Percentiles rank a stretch among this genome's conserved stretches.
These are phyloP conservation scores for Onychostruthus taczanowskii DNA, from an alignment of 2,113 vertebrate species.

Conservation along the genomic window DNA sequence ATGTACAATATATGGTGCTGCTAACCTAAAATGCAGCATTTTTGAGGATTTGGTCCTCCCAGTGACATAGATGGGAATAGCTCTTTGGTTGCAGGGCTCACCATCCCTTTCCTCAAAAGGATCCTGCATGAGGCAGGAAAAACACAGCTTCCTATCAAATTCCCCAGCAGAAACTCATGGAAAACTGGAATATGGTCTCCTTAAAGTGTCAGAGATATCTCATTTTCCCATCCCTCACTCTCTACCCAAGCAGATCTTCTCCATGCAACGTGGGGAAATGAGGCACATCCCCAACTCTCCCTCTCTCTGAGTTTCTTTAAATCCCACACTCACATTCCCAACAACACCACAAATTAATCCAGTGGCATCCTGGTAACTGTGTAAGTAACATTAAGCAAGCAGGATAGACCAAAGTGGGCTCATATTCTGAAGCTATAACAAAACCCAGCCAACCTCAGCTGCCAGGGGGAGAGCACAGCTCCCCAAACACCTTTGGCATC, in stretches of 20 bases:
- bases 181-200: neutral
- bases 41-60: neutral
- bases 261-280: neutral
- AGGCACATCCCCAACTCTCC: neutral
- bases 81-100: neutral
- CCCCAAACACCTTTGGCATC: neutral
- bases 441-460: neutral
- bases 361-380: neutral
- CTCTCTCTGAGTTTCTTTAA: neutral
- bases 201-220: neutral
- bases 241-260: neutral
- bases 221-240: neutral
- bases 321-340: neutral
- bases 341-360: neutral
- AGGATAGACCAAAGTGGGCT: neutral
- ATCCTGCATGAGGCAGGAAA: neutral
- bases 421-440: neutral
- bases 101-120: neutral
- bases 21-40: neutral
- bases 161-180: neutral
- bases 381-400: neutral
- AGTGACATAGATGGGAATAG: neutral
- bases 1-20: neutral
- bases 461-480: neutral
- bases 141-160: neutral